Evolutionary conservation across 2,888 invertebrate species (phyloP).

Genomic region (Notocelia uddmanniana): DNA sequence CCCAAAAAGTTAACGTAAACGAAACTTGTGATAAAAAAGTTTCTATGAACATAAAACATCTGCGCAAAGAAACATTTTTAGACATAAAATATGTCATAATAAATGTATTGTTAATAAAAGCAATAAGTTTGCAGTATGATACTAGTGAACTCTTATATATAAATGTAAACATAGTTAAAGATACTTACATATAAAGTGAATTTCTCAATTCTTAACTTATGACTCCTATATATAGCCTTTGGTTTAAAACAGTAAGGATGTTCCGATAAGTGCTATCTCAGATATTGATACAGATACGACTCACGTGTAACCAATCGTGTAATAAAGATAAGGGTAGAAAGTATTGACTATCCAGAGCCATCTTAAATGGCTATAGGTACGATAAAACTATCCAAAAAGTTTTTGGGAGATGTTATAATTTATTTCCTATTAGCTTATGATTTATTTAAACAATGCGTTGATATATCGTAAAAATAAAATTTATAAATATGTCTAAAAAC

Average conservation of each 20-base stretch:
- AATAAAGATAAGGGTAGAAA: constrained; percentile 44
- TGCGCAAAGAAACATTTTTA: too few relatives aligned
- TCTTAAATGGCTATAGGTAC: neutral
- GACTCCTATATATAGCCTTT: constrained; percentile 6
- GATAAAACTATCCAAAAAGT: neutral
- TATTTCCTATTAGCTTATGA: neutral
- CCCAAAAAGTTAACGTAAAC: too few relatives aligned
- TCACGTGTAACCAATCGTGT: constrained; percentile 22
- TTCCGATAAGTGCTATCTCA: constrained; percentile 27
- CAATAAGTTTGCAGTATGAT: too few relatives aligned
- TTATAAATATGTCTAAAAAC: neutral
- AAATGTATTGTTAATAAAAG: too few relatives aligned
- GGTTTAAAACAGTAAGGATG: constrained; percentile 26
- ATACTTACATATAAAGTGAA: neutral
- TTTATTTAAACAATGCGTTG: neutral
- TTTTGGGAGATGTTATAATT: neutral
- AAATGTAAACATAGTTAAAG: neutral
- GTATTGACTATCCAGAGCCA: neutral
- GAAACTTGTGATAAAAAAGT: too few relatives aligned
- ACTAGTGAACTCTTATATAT: too few relatives aligned
- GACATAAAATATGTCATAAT: too few relatives aligned
- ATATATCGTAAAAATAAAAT: neutral
- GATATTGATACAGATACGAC: constrained; percentile 21
- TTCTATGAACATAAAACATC: too few relatives aligned
- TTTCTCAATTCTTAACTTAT: constrained; percentile 2